Base-by-base conservation (phyloP, 2,888 invertebrate species). In the Philereme transversata region DNA sequence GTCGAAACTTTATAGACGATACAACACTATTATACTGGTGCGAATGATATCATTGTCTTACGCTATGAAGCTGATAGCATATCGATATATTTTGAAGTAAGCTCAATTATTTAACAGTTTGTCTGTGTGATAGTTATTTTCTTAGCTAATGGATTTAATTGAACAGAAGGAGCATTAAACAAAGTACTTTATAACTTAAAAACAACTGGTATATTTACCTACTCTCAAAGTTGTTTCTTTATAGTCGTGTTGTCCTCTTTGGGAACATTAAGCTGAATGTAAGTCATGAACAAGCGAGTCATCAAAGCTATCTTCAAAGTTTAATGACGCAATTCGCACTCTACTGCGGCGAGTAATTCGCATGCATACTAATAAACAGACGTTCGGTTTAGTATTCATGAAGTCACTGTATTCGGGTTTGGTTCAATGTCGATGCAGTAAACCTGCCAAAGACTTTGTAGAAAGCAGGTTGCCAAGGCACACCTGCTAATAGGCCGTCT, bases 281-380 rank as follows among this genome's bases (percentile, higher is more conserved):
- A 62, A 60, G 60, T 57, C 62, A 62, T 66, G 62, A 66, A 57
- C 64, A 52, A 65, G 50, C 40, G 50, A 57, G 56, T 57, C 48
- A 53, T 60, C 45, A 60, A 60, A 57, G 58, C 48, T 57, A 61
- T 64, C 50, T 55, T 58, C 55, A 53, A 60, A 50, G 57, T 56
- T 53, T 57, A 57, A 70, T 80, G 76, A 81, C 78, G 77, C 74
- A 75, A 79, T 71, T 53, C n/a, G 54, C 67, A 67, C 65, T 72
- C 61, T 58, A 71, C 69, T 72, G 69, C 73, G 58, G 71, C 66
- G 73, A 61, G 65, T 68, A 63, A 65, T 78, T 75, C 72, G 78
- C 78, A 79, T 77, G 78, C 78, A 79, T 77, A 78, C 70, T 75
- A 77, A 78, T 78, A 67, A 69, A 71, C 51, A 70, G 69, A 69